These are phyloP conservation scores for Oncorhynchus keta DNA, from an alignment of 2,113 vertebrate species.

Conservation along the genomic window DNA sequence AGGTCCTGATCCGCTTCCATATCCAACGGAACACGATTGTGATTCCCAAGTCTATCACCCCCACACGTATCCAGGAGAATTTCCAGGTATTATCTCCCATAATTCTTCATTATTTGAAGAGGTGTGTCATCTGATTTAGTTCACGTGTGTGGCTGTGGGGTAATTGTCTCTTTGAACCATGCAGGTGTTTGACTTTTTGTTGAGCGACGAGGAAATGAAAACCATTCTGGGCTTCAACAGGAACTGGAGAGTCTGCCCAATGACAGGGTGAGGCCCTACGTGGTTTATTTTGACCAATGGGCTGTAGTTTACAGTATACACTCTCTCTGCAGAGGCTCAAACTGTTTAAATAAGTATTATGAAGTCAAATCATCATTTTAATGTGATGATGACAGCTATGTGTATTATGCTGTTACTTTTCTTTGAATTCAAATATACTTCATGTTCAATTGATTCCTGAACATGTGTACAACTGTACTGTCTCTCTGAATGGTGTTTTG, in stretches of 20 bases:
- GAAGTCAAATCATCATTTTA: too few relatives aligned
- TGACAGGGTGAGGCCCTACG: constrained; percentile 73
- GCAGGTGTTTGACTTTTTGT: constrained; percentile 91
- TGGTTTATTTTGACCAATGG: too few relatives aligned
- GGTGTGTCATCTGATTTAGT: neutral
- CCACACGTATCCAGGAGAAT: constrained; percentile 87
- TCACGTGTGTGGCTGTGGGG: neutral
- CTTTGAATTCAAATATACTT: too few relatives aligned
- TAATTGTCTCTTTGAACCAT: constrained; percentile 11
- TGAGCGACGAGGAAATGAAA: constrained; percentile 81
- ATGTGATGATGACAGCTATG: too few relatives aligned
- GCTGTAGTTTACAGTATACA: too few relatives aligned
- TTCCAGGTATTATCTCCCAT: constrained; percentile 73
- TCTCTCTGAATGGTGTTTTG: too few relatives aligned
- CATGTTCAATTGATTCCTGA: too few relatives aligned
- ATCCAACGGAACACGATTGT: constrained; percentile 87
- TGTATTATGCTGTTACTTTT: too few relatives aligned
- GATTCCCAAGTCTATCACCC: constrained; percentile 91
- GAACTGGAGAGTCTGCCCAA: constrained; percentile 82
- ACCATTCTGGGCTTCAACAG: constrained; percentile 82
- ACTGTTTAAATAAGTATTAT: too few relatives aligned
- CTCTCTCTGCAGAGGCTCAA: too few relatives aligned
- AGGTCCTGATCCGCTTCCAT: constrained; percentile 91
- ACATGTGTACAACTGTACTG: neutral
- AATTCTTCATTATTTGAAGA: neutral